Evolutionary conservation across 2,888 invertebrate genomes (phyloP).

Genomic region (Bedellia somnulentella): DNA sequence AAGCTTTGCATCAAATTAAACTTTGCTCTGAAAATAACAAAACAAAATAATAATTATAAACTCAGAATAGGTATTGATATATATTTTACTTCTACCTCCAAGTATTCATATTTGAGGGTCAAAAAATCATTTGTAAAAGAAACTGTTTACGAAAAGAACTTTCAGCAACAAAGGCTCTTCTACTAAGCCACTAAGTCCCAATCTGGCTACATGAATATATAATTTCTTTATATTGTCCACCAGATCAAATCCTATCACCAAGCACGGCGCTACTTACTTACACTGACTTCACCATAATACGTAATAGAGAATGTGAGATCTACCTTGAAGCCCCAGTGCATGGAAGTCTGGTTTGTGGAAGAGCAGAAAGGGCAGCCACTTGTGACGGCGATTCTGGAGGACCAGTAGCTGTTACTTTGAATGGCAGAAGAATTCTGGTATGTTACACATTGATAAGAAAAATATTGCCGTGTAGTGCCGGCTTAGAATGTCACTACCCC

Average conservation of each 20-base stretch:
- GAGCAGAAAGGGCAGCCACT: slow-evolving; percentile 33
- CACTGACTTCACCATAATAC: slow-evolving; percentile 22
- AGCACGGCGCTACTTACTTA: slow-evolving; percentile 20
- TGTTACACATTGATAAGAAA: slow-evolving; percentile 4
- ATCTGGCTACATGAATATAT: too few species aligned
- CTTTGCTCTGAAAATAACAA: background rate
- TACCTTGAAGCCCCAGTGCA: slow-evolving; percentile 31
- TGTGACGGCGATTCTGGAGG: slow-evolving; percentile 51
- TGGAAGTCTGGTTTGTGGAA: slow-evolving; percentile 43
- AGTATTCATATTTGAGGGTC: too few species aligned
- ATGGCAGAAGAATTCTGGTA: slow-evolving; percentile 26
- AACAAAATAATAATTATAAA: background rate
- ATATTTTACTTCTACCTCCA: too few species aligned
- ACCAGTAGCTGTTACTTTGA: slow-evolving; percentile 23
- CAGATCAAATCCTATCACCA: slow-evolving; percentile 26
- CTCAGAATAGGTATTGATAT: too few species aligned
- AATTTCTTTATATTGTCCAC: slow-evolving; percentile 3
- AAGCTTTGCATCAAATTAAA: too few species aligned
- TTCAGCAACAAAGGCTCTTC: too few species aligned
- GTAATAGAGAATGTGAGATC: slow-evolving; percentile 35
- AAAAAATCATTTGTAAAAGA: too few species aligned
- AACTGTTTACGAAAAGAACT: too few species aligned
- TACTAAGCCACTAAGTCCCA: too few species aligned
- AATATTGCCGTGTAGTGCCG: background rate
- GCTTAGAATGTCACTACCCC: too few species aligned